Evolutionary conservation across 1,140 invertebrate genomes (phyloP).

Genomic region (Amyelois transitella): DNA sequence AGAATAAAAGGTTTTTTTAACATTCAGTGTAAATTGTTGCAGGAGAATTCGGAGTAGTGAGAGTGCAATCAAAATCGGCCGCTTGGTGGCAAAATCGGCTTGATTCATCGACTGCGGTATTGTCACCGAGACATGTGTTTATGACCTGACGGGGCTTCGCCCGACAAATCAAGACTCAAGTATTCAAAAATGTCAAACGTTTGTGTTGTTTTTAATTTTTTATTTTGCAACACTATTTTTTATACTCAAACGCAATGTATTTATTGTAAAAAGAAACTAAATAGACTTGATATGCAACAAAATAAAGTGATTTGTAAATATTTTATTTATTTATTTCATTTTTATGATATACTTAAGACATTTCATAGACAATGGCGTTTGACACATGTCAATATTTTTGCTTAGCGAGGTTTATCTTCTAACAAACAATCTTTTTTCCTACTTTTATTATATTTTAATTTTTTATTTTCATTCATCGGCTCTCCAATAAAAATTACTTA

Average conservation of each 20-base stretch:
- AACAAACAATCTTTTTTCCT: too few relatives aligned
- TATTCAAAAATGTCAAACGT: conserved; percentile 38
- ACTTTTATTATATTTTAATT: too few relatives aligned
- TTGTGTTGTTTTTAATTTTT: conserved; percentile 55
- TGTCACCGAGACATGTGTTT: conserved; percentile 37
- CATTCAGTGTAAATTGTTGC: conserved; percentile 14
- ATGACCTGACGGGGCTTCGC: conserved; percentile 24
- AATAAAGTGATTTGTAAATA: conserved; percentile 70
- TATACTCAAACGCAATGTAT: conserved; percentile 68
- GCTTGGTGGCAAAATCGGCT: conserved; percentile 30
- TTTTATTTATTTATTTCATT: conserved; percentile 21
- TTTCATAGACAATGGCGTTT: too few relatives aligned
- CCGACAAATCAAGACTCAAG: conserved; percentile 47
- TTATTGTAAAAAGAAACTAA: conserved; percentile 68
- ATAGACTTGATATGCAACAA: conserved; percentile 65
- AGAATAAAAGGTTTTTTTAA: neutral
- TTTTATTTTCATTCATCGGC: too few relatives aligned
- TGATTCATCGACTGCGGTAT: conserved; percentile 16
- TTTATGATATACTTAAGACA: neutral
- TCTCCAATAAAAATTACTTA: too few relatives aligned
- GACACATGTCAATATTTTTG: too few relatives aligned
- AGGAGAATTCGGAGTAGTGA: conserved; percentile 42
- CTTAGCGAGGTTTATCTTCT: too few relatives aligned
- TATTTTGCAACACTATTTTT: conserved; percentile 56
- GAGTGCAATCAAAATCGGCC: conserved; percentile 50